These are phyloP conservation scores for Brachypodius melanocephalos DNA, from an alignment of 2,113 vertebrate genomes.

Conservation along the genomic window DNA sequence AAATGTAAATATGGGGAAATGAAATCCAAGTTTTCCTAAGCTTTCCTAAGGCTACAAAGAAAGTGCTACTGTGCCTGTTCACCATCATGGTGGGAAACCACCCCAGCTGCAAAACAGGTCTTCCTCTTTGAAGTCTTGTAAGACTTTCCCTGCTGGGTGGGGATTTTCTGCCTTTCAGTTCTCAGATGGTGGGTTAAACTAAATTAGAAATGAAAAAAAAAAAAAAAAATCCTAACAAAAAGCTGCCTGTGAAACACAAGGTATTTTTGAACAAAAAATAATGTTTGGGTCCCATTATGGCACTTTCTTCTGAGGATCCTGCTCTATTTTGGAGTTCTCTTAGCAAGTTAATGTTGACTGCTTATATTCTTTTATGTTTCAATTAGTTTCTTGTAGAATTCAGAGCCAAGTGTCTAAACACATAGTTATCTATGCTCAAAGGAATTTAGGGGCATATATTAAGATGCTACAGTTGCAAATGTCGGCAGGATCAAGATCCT, in stretches of 20 bases:
- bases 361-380: neutral
- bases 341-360: neutral
- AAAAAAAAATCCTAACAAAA: neutral
- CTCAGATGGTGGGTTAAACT: neutral
- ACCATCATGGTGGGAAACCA: neutral
- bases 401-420: neutral
- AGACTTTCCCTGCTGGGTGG: conserved; percentile 9
- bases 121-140: conserved; percentile 25
- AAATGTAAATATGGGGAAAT: neutral
- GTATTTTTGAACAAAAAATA: neutral
- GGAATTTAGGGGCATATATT: neutral
- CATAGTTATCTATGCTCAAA: neutral
- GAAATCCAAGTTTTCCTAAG: neutral
- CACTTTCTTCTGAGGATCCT: neutral
- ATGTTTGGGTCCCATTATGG: neutral
- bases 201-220: neutral
- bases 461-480: neutral
- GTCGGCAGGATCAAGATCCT: neutral
- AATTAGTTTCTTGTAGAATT: neutral
- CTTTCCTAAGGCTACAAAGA: neutral
- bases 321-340: neutral
- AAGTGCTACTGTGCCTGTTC: neutral
- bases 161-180: neutral
- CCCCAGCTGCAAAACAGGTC: neutral
- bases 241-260: neutral